phyloP scores from a whole-genome alignment of 2,797 vertebrate species.

The Rhinatrema bivittatum region DNA sequence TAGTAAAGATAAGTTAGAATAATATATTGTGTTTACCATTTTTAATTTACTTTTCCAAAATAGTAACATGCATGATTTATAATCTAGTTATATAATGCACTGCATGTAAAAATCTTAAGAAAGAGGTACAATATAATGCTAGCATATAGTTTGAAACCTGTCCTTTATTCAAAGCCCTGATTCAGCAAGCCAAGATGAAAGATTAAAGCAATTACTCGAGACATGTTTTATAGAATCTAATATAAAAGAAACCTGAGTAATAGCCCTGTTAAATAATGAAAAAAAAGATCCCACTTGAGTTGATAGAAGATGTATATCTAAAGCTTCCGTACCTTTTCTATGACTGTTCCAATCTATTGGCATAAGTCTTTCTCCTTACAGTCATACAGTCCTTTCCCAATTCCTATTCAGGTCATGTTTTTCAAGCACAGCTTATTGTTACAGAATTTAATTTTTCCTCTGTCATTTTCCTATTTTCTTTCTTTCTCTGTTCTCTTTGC shows the following conservation, averaged over 20 bases:
- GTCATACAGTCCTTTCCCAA: no score
- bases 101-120: not conserved
- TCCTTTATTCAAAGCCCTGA: not conserved
- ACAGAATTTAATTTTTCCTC: no score
- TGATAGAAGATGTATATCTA: slow-evolving; percentile 1
- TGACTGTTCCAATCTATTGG: no score
- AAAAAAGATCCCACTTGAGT: not conserved
- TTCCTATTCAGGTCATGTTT: no score
- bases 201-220: slow-evolving; percentile 12
- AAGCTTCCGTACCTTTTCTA: no score
- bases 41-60: no score
- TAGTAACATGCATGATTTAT: not conserved
- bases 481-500: no score
- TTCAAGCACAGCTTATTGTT: no score
- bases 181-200: not conserved
- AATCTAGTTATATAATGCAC: not conserved
- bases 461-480: no score
- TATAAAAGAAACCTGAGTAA: not conserved
- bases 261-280: not conserved
- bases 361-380: no score
- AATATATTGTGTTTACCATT: no score
- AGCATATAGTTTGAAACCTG: not conserved
- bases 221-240: not conserved
- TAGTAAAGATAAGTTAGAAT: no score
- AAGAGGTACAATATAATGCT: not conserved